Evolutionary conservation across 2,797 vertebrate genomes (phyloP).

Genomic region (Sebastes nivosus): DNA sequence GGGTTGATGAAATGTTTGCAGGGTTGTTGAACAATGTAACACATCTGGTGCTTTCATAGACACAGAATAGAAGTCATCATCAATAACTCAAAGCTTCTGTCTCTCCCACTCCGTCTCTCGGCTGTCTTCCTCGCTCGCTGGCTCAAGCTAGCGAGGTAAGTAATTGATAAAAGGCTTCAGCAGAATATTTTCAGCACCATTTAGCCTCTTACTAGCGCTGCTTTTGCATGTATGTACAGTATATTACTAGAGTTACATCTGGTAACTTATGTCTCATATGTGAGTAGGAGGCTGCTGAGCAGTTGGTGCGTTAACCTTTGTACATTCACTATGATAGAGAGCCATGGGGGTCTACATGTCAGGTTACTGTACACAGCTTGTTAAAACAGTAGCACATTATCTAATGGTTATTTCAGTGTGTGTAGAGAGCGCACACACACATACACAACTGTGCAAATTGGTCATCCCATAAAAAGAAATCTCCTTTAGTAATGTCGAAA

Average conservation of each 20-base stretch:
- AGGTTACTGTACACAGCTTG: neutral
- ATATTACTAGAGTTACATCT: neutral
- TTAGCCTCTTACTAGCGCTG: neutral
- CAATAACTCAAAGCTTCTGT: neutral
- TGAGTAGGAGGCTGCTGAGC: neutral
- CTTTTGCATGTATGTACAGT: fast-evolving
- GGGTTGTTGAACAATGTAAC: neutral
- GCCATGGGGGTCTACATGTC: neutral
- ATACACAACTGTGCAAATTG: neutral
- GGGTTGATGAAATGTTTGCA: neutral
- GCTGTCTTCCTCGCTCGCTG: neutral
- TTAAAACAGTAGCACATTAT: neutral
- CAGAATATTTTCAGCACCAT: neutral
- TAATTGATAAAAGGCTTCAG: neutral
- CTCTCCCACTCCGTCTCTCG: neutral
- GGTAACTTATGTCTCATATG: neutral
- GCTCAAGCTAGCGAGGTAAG: neutral
- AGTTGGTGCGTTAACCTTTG: neutral
- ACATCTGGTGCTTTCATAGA: neutral
- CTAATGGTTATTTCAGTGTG: neutral
- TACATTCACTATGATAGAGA: neutral
- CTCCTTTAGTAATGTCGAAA: neutral
- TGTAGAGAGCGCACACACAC: neutral
- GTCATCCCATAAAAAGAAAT: neutral
- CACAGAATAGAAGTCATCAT: neutral